Evolutionary conservation across 2,888 invertebrate species (phyloP).

Genomic region (Podotricha telesiphe): DNA sequence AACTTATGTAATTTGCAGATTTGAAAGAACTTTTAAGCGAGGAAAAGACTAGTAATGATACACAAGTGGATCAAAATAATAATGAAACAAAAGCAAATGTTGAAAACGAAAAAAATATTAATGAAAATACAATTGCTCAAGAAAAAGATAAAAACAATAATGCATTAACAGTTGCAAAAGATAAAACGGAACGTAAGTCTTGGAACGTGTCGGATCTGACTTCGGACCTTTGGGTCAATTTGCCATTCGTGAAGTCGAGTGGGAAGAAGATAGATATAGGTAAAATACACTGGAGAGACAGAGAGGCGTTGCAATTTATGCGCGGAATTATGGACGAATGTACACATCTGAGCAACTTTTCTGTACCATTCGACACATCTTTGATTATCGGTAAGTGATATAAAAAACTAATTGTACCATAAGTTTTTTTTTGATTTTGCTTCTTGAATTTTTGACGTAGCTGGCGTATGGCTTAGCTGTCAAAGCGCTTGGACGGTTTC

Average conservation of each 20-base stretch:
- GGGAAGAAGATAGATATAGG: constrained; percentile 81
- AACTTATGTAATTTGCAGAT: background rate
- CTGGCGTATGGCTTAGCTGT: no score
- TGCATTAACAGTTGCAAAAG: constrained; percentile 18
- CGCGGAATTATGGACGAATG: constrained; percentile 99
- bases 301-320: constrained; percentile 96
- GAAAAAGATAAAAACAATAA: constrained; percentile 15
- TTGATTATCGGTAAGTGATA: constrained; percentile 87
- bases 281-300: constrained; percentile 88
- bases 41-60: background rate
- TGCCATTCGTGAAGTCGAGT: constrained; percentile 65
- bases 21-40: background rate
- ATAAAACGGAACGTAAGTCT: constrained; percentile 55
- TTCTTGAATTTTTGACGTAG: no score
- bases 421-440: no score
- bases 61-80: background rate
- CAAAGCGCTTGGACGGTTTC: no score
- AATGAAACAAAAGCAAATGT: background rate
- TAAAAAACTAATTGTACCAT: no score
- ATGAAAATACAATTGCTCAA: background rate
- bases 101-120: constrained; percentile 1
- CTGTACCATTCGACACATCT: constrained; percentile 93
- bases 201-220: constrained; percentile 73
- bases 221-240: constrained; percentile 66
- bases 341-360: constrained; percentile 97